Conservation (phyloP, 2,888 invertebrate genomes). For the Nesidiocoris tenuis region DNA sequence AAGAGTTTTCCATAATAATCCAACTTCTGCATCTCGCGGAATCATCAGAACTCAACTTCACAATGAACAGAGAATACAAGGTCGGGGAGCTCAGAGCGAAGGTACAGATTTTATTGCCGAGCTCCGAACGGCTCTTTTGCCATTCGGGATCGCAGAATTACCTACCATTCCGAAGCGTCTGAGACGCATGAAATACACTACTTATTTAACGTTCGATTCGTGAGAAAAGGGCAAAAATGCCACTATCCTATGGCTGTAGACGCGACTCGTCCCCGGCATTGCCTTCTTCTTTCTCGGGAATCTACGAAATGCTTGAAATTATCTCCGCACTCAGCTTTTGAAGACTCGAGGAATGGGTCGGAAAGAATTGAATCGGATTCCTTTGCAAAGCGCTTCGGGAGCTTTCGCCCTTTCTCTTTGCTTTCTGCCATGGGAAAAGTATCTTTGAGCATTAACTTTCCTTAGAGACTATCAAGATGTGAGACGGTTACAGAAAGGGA, state of each 20-base stretch:
- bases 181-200: not conserved
- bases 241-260: not conserved
- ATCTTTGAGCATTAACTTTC: constrained; percentile 41
- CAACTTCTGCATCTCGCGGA: too few relatives aligned
- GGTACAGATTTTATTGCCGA: too few relatives aligned
- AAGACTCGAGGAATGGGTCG: constrained; percentile 8
- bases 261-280: not conserved
- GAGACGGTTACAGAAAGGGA: constrained; percentile 26
- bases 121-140: too few relatives aligned
- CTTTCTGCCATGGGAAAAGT: constrained; percentile 13
- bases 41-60: too few relatives aligned
- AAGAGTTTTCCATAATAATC: too few relatives aligned
- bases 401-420: not conserved
- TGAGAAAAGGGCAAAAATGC: not conserved
- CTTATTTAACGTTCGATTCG: not conserved
- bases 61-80: too few relatives aligned
- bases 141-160: not conserved
- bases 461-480: constrained; percentile 40
- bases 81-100: too few relatives aligned
- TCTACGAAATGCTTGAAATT: not conserved
- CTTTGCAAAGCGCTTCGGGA: not conserved
- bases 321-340: not conserved
- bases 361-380: constrained; percentile 24
- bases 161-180: not conserved
- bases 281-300: not conserved